Percentiles rank a stretch among this genome's conserved stretches.
These are phyloP conservation scores for Hirtodrosophila cameraria DNA, from an alignment of 2,888 invertebrate genomes.

Conservation along the genomic window DNA sequence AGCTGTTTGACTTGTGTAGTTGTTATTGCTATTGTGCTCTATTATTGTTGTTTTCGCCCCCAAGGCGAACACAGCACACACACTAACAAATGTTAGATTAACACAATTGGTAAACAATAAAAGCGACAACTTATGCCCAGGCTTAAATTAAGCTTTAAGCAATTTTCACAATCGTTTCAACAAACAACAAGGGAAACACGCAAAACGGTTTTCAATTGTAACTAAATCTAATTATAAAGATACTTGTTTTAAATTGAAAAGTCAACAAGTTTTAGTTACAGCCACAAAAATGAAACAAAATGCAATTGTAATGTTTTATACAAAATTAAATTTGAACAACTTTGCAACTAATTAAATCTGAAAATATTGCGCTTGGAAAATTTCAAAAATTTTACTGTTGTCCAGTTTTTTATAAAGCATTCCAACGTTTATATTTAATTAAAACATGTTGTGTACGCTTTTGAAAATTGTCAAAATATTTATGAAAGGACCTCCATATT, in stretches of 20 bases:
- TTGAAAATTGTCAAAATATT: background rate
- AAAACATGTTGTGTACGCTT: background rate
- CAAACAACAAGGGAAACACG: background rate
- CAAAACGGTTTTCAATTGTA: background rate
- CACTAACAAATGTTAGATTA: slow-evolving; percentile 69
- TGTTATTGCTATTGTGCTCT: slow-evolving; percentile 38
- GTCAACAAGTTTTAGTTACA: background rate
- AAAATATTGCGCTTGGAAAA: background rate
- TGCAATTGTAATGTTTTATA: background rate
- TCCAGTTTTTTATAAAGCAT: no score
- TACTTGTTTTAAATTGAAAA: background rate
- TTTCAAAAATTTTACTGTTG: background rate
- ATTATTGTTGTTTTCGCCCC: slow-evolving; percentile 42
- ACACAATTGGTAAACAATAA: slow-evolving; percentile 80
- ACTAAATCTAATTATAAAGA: slow-evolving; percentile 2
- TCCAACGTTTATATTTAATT: no score
- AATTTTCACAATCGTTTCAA: slow-evolving; percentile 17
- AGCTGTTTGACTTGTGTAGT: slow-evolving; percentile 37
- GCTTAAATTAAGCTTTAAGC: slow-evolving; percentile 61
- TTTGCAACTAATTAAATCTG: background rate
- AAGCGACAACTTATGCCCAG: slow-evolving; percentile 54
- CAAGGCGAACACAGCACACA: slow-evolving; percentile 9
- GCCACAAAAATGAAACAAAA: background rate
- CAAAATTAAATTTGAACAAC: background rate
- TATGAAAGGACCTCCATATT: no score